Evolutionary conservation across 1,140 invertebrate species (phyloP), one percentile per base, ranked within the genome.

Genomic region (Ostrea denselamellosa): DNA sequence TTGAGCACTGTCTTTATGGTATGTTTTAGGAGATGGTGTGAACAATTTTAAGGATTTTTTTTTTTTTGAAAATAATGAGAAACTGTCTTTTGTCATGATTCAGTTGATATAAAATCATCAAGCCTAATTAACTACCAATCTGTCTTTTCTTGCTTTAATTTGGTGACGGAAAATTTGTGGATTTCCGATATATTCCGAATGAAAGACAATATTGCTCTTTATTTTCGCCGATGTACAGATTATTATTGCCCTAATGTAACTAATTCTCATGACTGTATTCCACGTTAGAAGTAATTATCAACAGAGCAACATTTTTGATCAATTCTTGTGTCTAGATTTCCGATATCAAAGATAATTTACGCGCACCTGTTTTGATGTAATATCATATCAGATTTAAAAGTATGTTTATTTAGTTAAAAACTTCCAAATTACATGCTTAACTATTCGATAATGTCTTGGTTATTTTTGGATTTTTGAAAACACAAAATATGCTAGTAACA

Each of bases 171-270:
- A 77, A 28, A 14, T 77, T 77, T 14, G 68, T 25, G 68, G 68
- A 77, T 77, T 77, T 77, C 68, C 68, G 68, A 77, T 77, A 77
- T 9, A 28, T 77, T 77, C 65, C n/a, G 25, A 68, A n/a, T 68
- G 65, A 68, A 68, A 68, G 19, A 9, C 28, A 34, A 28, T 77
- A 25, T 25, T 14, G 25, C 8, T 25, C 68, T 77, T 4, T 28
- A 34, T 28, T 28, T 77, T 14, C 68, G 8, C 25, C 68, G 7
- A 19, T 62, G 25, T 77, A 77, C 25, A 12, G 25, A 14, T 77
- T 28, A 7, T 77, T 28, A 77, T 77, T 77, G 28, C 28, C 68
- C 14, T 77, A 77, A 77, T 77, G 68, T 22, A 34, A 34, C 68
- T 77, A 77, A 77, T 77, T 77, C 28, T 77, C 28, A 12, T 77